Evolutionary conservation across 2,797 vertebrate species (phyloP), one percentile per base, ranked within the genome.

Genomic region (Champsocephalus esox): DNA sequence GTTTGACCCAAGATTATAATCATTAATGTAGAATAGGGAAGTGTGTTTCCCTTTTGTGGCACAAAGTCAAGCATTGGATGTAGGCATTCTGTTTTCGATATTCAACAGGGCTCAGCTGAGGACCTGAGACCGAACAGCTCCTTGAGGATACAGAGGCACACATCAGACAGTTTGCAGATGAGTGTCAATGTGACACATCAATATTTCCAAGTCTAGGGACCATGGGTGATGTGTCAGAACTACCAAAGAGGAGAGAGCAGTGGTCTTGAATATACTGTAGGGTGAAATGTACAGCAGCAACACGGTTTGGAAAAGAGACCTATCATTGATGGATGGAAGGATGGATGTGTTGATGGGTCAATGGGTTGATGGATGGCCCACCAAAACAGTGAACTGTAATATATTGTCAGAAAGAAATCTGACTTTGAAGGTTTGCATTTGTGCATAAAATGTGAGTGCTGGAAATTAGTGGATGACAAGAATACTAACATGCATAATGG

Each of bases 401-500:
- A 43, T 34, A 51, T 12, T 60, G 13, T 21, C 10, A 68, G 12
- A 21, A 13, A 41, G 9, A 19, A 61, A 38, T 46, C 2, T 41
- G 7, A 49, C 48, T 63, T 66, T 54, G 13, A 43, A 41, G 45
- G 51, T 24, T 44, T 67, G 49, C n/a, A 59, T 77, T 50, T 51
- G 28, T 49, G 51, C 49, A 64, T 55, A 2, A 21, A 70, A 59
- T 10, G 17, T 59, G 28, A 59, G 17, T 45, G 46, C 28, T 77
- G 12, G n/a, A 34, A 75, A 50, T 70, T 49, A 65, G 60, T 75
- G 55, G 41, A 5, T 67, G 45, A 49, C 57, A 52, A 66, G 46
- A 73, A 41, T 70, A 56, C 32, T 16, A 38, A 17, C 56, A 74
- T 69, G 38, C 28, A 65, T 44, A 78, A 71, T 57, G 49, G 17